Evolutionary conservation across 1,140 invertebrate species (phyloP).

Genomic region (Trachymyrmex cornetzi): DNA sequence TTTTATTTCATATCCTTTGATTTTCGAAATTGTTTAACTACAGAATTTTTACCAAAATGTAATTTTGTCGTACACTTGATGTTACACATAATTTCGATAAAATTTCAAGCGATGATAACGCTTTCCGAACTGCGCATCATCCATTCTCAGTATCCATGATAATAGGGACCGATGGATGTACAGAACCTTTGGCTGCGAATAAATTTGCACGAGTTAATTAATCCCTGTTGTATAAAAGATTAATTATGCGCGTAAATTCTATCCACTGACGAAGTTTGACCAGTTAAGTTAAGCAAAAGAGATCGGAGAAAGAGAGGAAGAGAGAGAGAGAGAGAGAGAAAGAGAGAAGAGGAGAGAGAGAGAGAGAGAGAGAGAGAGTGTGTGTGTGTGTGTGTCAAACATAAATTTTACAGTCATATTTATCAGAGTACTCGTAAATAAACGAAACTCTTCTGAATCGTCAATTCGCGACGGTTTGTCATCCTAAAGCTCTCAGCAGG

Average conservation of each 20-base stretch:
- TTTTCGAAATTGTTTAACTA: neutral
- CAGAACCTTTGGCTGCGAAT: conserved; percentile 6
- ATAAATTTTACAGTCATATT: conserved; percentile 33
- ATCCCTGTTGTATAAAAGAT: conserved; percentile 60
- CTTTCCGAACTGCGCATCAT: neutral
- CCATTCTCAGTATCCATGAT: conserved; percentile 23
- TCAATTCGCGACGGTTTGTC: neutral
- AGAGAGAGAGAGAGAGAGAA: neutral
- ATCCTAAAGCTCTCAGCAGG: no score
- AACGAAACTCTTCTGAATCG: conserved; percentile 11
- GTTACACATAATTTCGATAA: conserved; percentile 1
- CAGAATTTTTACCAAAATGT: neutral
- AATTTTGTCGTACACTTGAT: neutral
- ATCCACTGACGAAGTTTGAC: neutral
- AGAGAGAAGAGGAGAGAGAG: neutral
- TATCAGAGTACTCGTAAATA: conserved; percentile 33
- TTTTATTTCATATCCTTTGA: neutral
- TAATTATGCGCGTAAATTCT: conserved; percentile 60
- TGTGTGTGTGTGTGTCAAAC: no score
- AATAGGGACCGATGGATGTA: conserved; percentile 33
- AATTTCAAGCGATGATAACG: neutral
- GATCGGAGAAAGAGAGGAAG: neutral
- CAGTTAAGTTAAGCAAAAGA: conserved; percentile 4
- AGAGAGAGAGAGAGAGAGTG: neutral
- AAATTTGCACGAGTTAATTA: conserved; percentile 68